Base-by-base conservation (phyloP, 2,797 vertebrate species). In the Bovichtus variegatus region DNA sequence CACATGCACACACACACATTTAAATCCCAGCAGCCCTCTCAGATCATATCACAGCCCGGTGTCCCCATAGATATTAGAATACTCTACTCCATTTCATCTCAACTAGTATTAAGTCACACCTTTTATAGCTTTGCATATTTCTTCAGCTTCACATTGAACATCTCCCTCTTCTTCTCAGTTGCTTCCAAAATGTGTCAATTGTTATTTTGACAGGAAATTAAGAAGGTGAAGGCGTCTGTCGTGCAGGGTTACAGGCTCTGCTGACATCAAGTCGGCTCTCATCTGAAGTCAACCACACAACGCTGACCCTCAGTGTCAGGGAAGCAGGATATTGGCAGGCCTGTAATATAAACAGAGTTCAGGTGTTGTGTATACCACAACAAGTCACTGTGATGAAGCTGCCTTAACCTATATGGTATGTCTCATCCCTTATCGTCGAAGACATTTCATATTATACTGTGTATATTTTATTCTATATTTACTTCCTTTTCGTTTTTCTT, bases 251-350 rank as follows among this genome's bases (percentile, higher is more conserved):
- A 64, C 73, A 86, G 76, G 57, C 53, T 74, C n/a, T 63, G 67
- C 69, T 76, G 55, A 78, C 59, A 59, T 55, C 9, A 78, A 82
- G 78, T 74, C 76, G 12, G 68, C 57, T 71, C 62, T 69, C 71
- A 85, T 87, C 60, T 80, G 25, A 71, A 89, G 74, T 65, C 73
- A 77, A 69, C 77, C 69, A 51, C 49, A 64, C 40, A 27, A 3
- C 23, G 3, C 65, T 79, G 76, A 89, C 85, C 82, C 46, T 57
- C 51, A 12, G 64, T 21, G 74, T 83, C 54, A 49, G 63, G 54
- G n/a, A 74, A 81, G 84, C 80, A 81, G 89, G 89, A 91, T 88
- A 90, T 90, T 91, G 85, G 82, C 61, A 53, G 76, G 49, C 41
- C 54, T 87, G 85, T 78, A 82, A 88, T 87, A 89, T 85, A 83